Conservation (phyloP, 1,140 invertebrate species). For the Eriocheir sinensis region DNA sequence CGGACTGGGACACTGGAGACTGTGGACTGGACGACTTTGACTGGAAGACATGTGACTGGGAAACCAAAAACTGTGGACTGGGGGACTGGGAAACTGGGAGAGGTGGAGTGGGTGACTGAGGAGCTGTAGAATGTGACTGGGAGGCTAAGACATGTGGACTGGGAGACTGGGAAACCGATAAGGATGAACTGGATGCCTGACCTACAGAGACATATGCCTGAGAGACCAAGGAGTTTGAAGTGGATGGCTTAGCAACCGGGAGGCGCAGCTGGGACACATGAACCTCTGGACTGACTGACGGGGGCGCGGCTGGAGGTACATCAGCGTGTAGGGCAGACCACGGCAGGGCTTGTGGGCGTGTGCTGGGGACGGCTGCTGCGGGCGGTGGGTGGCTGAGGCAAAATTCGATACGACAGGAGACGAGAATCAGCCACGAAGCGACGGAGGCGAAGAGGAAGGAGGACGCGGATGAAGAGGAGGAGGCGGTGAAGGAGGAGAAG, state of each 20-base stretch:
- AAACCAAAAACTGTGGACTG: background rate
- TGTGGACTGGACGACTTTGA: background rate
- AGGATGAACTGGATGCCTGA: background rate
- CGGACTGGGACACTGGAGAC: background rate
- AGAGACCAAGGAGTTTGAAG: background rate
- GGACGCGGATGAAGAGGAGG: too few relatives aligned
- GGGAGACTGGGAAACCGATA: background rate
- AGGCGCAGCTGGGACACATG: background rate
- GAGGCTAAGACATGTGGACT: background rate
- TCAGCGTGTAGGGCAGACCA: background rate
- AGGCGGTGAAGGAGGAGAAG: background rate
- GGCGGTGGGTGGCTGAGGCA: background rate
- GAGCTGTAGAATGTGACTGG: background rate
- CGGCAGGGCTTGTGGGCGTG: background rate
- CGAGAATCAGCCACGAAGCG: background rate
- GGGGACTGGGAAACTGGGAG: background rate
- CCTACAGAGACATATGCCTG: too few relatives aligned
- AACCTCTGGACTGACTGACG: background rate
- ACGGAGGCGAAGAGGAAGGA: background rate
- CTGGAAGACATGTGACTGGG: background rate
- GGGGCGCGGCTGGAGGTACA: too few relatives aligned
- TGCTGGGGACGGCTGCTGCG: background rate
- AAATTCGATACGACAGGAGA: background rate
- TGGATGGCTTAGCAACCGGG: background rate
- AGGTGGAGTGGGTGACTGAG: background rate